Evolutionary conservation across 2,113 vertebrate species (phyloP).

Genomic region (Drymodes brunneopygia): DNA sequence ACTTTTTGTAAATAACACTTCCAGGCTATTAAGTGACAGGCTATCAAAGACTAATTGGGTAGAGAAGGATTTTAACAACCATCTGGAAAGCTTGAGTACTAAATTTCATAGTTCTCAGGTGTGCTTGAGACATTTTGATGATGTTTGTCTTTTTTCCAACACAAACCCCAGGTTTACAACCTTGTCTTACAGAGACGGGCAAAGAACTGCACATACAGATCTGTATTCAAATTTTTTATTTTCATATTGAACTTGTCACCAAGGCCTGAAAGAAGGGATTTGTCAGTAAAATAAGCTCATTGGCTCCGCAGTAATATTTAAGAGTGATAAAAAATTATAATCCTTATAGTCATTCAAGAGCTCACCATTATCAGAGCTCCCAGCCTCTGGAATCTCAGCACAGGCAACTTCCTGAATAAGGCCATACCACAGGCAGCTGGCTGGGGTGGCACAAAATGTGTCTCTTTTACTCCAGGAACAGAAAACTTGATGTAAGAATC

Average conservation of each 20-base stretch:
- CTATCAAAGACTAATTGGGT: neutral
- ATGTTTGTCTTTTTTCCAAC: neutral
- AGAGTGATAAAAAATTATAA: neutral
- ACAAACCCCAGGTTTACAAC: neutral
- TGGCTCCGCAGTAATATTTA: neutral
- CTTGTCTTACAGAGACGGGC: neutral
- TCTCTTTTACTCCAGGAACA: neutral
- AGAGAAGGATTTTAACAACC: neutral
- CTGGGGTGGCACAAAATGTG: neutral
- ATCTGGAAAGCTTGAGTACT: neutral
- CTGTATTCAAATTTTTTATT: neutral
- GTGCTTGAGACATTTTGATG: neutral
- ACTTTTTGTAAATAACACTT: neutral
- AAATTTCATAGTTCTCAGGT: neutral
- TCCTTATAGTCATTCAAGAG: neutral
- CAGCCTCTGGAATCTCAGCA: neutral
- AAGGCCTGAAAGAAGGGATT: neutral
- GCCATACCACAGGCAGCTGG: neutral
- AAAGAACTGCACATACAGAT: neutral
- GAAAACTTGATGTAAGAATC: neutral
- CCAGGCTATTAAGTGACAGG: neutral
- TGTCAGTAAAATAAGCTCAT: neutral
- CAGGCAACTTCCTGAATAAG: neutral
- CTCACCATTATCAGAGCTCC: neutral
- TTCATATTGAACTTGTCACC: neutral